Conservation (phyloP, 2,888 invertebrate species). For the Kryphioiulus occultus region DNA sequence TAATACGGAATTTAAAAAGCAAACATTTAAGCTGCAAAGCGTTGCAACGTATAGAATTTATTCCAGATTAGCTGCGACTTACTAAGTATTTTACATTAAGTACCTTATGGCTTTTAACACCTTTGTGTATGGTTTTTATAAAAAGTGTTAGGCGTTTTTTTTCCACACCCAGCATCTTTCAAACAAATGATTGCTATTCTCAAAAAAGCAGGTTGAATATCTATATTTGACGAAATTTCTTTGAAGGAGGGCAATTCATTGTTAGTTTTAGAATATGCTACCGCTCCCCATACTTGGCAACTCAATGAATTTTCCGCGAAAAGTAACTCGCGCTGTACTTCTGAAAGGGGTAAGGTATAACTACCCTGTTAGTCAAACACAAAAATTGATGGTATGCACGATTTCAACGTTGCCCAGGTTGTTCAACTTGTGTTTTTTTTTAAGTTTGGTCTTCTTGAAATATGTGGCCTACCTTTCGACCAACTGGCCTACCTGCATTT, state of each 20-base stretch:
- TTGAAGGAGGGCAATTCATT: background rate
- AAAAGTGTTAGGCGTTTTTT: background rate
- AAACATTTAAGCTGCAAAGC: too few relatives aligned
- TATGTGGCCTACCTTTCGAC: background rate
- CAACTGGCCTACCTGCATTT: background rate
- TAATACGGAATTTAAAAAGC: too few relatives aligned
- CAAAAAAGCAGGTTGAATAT: background rate
- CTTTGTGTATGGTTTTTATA: background rate
- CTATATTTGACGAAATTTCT: background rate
- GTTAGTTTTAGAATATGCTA: background rate
- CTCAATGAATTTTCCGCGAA: background rate
- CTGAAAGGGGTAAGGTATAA: background rate
- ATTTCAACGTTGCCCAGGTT: background rate
- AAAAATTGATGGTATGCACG: background rate
- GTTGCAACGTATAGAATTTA: too few relatives aligned
- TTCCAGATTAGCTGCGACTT: background rate
- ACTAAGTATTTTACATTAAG: background rate
- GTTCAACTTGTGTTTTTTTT: background rate
- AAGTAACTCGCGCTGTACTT: background rate
- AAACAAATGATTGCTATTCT: background rate
- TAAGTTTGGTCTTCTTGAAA: background rate
- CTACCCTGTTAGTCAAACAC: background rate
- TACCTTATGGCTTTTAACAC: background rate
- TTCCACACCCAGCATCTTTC: background rate
- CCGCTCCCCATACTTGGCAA: background rate